A percentile compares a stretch with the other conserved stretches of the same genome.
Evolutionary conservation across 2,797 vertebrate genomes (phyloP).

Genomic region (Danio kyathit): DNA sequence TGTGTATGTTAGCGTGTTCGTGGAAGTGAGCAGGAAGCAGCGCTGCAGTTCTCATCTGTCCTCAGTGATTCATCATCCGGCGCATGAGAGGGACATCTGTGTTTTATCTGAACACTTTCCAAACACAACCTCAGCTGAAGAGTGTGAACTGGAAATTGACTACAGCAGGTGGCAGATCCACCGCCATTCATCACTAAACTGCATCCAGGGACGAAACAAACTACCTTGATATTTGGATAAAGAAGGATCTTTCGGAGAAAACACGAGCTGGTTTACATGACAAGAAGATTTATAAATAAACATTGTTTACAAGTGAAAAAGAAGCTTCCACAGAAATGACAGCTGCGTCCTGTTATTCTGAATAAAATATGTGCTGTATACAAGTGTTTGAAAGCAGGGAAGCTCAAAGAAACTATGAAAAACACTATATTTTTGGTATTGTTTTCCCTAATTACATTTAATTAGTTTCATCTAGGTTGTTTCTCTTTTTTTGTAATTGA

Average conservation of each 20-base stretch:
- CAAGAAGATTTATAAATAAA: neutral
- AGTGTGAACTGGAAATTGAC: conserved; percentile 16
- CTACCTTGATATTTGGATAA: neutral
- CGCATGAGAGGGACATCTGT: conserved; percentile 34
- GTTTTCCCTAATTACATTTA: too few species aligned
- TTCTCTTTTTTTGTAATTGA: too few species aligned
- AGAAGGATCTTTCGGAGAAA: conserved; percentile 4
- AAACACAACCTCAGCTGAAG: conserved; percentile 15
- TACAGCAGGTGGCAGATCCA: conserved; percentile 13
- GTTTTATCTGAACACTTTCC: conserved; percentile 26
- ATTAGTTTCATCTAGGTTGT: too few species aligned
- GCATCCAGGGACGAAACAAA: neutral
- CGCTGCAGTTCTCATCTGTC: neutral
- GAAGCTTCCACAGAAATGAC: neutral
- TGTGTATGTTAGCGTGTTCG: conserved; percentile 11
- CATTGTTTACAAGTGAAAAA: neutral
- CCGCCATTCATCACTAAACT: conserved; percentile 1
- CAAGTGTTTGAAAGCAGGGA: too few species aligned
- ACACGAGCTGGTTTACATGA: neutral
- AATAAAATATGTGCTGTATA: too few species aligned
- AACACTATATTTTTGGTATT: too few species aligned
- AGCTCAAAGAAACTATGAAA: too few species aligned
- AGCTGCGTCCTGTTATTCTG: neutral
- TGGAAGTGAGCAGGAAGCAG: conserved; percentile 30
- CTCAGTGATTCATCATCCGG: conserved; percentile 1